Evolutionary conservation across 2,888 invertebrate species (phyloP), one percentile per base, ranked within the genome.

Genomic region (Andrena flavipes): DNA sequence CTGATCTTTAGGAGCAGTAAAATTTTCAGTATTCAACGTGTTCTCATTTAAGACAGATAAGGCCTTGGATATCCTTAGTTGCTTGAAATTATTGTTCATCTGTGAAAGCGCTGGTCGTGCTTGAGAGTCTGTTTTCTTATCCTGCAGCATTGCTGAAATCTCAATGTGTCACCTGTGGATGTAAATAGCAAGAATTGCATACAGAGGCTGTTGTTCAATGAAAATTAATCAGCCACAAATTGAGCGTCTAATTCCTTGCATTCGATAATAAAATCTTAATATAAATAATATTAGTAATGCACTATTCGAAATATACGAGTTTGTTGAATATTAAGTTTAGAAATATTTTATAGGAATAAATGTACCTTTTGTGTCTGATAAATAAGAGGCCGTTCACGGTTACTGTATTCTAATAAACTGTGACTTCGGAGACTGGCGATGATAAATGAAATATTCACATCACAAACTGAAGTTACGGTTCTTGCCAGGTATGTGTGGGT

Each of bases 71-170:
- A 90, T 87, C 29, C 83, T 76, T 51, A 89, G 59, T 20, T 84
- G 80, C 29, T 88, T 90, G 8, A 89, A 82, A 82, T 73, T 83
- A 1, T 77, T 71, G 0, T 86, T 76, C 42, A 84, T 74, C 67
- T 85, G 78, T 35, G 77, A 29, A n/a, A 76, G 30, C 0, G 26
- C 68, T 2, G 59, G 70, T 62, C 63, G 76, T 1, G 81, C 13
- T 72, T 82, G 82, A 51, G 76, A n/a, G 62, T 51, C 80, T 23
- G 85, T 84, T 64, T 76, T 86, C 30, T 87, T 87, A 20, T 85
- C 82, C 54, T 86, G 84, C 33, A 85, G 68, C 90, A 90, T 90
- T 33, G 56, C 26, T 65, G 23, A 73, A 64, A n/a, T 1, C 20
- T 2, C 29, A 30, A 65, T 23, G 29, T 74, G 62, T 16, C 13